Percentiles rank a stretch among this genome's conserved stretches.
Evolutionary conservation across 2,888 invertebrate species (phyloP).

Genomic region (Apeira syringaria): DNA sequence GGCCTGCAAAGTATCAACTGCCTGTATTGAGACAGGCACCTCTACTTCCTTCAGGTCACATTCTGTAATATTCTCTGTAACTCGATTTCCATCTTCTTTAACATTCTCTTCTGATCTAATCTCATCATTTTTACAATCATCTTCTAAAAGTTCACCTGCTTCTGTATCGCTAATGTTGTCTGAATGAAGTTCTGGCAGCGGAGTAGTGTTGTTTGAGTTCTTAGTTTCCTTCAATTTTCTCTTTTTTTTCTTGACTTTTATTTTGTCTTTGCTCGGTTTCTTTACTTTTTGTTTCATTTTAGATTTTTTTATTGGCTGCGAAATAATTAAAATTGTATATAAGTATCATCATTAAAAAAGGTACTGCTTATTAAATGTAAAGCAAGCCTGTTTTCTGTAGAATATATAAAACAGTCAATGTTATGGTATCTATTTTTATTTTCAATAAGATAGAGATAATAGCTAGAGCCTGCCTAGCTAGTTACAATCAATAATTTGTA

Average conservation of each 20-base stretch:
- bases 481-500: too few species aligned
- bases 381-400: too few species aligned
- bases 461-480: too few species aligned
- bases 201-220: constrained; percentile 2
- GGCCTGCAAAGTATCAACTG: not conserved
- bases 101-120: not conserved
- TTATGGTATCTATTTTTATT: too few species aligned
- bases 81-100: constrained; percentile 4
- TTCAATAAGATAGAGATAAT: too few species aligned
- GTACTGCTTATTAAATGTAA: too few species aligned
- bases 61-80: constrained; percentile 2
- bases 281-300: constrained; percentile 34
- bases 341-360: too few species aligned
- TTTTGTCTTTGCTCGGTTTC: constrained; percentile 23
- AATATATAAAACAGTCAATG: too few species aligned
- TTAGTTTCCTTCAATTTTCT: constrained; percentile 14
- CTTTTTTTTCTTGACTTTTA: constrained; percentile 31
- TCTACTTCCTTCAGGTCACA: not conserved
- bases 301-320: constrained; percentile 29
- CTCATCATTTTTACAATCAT: constrained; percentile 5
- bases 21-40: not conserved
- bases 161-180: constrained; percentile 8
- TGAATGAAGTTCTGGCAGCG: constrained; percentile 4
- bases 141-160: not conserved
- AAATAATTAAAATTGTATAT: too few species aligned